phyloP scores from a whole-genome alignment of 2,113 vertebrate species.

The Zosterops borbonicus region DNA sequence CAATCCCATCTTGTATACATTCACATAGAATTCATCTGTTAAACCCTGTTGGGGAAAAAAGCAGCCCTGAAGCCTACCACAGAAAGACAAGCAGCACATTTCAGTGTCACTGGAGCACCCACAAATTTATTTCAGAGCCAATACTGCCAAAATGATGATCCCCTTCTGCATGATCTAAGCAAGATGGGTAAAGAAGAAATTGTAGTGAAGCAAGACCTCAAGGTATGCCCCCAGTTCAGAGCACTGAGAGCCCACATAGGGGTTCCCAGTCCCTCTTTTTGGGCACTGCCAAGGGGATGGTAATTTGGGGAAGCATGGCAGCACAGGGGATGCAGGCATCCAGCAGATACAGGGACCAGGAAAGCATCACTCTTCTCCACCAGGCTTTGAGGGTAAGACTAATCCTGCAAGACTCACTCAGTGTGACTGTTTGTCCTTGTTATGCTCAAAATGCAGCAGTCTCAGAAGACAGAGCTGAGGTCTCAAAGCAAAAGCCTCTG shows the following conservation, averaged over 20 bases:
- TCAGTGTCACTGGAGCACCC: background rate
- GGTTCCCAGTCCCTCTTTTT: background rate
- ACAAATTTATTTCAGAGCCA: background rate
- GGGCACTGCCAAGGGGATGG: background rate
- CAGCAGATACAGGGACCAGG: background rate
- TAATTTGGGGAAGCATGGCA: background rate
- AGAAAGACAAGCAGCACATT: background rate
- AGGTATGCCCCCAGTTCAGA: background rate
- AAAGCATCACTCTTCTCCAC: background rate
- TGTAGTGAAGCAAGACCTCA: background rate
- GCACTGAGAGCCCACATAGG: background rate
- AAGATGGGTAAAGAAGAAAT: background rate
- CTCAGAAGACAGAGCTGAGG: background rate
- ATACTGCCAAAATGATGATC: accelerated
- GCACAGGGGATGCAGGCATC: background rate
- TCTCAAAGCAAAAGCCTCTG: background rate
- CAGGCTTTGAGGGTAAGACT: background rate
- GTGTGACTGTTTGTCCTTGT: background rate
- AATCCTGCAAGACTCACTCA: background rate
- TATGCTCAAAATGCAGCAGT: background rate
- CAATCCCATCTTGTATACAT: background rate
- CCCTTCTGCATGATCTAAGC: background rate
- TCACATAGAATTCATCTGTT: background rate
- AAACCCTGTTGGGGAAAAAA: background rate
- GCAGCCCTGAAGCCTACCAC: background rate